phyloP scores from a whole-genome alignment of 2,888 invertebrate genomes.

The Campoplex nolae region DNA sequence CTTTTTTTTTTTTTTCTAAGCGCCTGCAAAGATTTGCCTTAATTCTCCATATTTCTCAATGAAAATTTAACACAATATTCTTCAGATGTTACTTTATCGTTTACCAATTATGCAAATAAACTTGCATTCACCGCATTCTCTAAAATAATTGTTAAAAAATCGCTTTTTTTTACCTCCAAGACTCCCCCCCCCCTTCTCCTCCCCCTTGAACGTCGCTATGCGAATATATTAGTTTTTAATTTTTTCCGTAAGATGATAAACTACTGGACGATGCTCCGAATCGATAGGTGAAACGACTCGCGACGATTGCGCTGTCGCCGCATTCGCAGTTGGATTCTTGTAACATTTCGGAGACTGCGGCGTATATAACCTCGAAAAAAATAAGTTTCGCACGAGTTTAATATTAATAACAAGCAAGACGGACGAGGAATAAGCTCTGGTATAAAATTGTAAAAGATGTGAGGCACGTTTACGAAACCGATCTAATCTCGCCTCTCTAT shows the following conservation, averaged over 20 bases:
- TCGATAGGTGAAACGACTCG: not conserved
- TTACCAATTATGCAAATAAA: too few species aligned
- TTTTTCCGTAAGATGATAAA: not conserved
- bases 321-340: not conserved
- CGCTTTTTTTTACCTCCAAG: too few species aligned
- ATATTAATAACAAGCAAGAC: conserved; percentile 1
- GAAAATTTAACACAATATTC: too few species aligned
- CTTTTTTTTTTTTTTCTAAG: too few species aligned
- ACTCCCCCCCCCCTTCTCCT: too few species aligned
- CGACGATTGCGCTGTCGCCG: not conserved
- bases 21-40: too few species aligned
- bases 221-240: too few species aligned
- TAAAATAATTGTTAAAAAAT: too few species aligned
- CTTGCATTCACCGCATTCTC: too few species aligned
- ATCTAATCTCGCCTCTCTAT: conserved; percentile 26
- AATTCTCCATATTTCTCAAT: too few species aligned
- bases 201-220: too few species aligned
- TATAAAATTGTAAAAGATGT: conserved; percentile 6
- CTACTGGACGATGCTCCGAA: not conserved
- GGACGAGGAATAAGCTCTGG: not conserved
- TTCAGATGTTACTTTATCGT: too few species aligned
- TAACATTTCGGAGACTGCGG: not conserved
- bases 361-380: not conserved
- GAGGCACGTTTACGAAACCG: not conserved
- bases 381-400: not conserved